Conservation (phyloP, 2,797 vertebrate species). For the Salarias fasciatus region DNA sequence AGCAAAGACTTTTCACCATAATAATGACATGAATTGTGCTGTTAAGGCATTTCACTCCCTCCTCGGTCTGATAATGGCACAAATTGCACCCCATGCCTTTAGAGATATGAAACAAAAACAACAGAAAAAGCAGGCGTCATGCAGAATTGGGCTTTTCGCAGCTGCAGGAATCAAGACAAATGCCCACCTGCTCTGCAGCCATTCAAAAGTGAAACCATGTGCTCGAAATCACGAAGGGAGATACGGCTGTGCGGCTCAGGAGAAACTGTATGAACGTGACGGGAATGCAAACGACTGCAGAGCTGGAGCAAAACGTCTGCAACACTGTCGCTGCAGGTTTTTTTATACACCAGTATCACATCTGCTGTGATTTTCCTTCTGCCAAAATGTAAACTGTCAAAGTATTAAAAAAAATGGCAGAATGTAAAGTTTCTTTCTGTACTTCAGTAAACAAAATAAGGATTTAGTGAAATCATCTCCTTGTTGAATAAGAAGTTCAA, state of each 20-base stretch:
- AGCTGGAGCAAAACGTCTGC: neutral
- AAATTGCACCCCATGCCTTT: too few species aligned
- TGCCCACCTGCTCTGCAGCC: neutral
- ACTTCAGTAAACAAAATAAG: too few species aligned
- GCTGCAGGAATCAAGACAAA: conserved; percentile 5
- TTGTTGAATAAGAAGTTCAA: too few species aligned
- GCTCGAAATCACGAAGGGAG: neutral
- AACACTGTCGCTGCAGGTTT: neutral
- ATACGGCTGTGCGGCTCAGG: neutral
- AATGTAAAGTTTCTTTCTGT: too few species aligned
- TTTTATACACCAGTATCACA: too few species aligned
- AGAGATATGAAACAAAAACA: neutral
- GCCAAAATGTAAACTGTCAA: too few species aligned
- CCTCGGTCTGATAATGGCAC: too few species aligned
- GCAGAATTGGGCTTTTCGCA: conserved; percentile 2
- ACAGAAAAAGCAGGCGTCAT: neutral
- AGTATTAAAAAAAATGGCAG: too few species aligned
- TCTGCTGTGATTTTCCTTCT: neutral
- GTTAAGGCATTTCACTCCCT: too few species aligned
- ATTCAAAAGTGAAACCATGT: neutral
- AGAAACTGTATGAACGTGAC: neutral
- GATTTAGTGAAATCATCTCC: too few species aligned
- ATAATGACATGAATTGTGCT: too few species aligned
- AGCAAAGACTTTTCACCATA: too few species aligned
- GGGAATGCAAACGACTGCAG: neutral